A percentile compares a stretch with the other conserved stretches of the same genome.
phyloP scores from a whole-genome alignment of 2,797 vertebrate genomes.

The Tokudaia muenninki region DNA sequence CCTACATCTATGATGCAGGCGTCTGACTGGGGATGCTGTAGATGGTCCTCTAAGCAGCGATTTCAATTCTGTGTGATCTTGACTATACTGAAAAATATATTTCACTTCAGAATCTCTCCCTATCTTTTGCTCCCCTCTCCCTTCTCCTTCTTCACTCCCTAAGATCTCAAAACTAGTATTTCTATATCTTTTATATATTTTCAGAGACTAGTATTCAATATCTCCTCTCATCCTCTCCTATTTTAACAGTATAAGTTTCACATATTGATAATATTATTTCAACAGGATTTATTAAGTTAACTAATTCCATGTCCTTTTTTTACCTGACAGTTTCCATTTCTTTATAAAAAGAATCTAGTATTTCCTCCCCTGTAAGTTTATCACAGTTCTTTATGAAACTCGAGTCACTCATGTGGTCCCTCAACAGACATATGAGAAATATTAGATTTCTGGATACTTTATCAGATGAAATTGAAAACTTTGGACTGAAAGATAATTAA shows the following conservation, averaged over 20 bases:
- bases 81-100: too few relatives aligned
- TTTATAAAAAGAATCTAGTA: background rate
- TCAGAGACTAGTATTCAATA: background rate
- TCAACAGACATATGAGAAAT: background rate
- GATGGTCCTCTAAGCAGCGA: background rate
- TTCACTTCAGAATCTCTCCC: background rate
- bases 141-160: background rate
- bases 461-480: background rate
- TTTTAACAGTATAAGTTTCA: background rate
- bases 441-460: background rate
- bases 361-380: background rate
- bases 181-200: background rate
- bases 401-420: background rate
- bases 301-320: background rate
- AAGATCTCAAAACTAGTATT: background rate
- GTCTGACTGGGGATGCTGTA: accelerated
- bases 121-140: background rate
- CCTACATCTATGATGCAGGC: too few relatives aligned
- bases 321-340: background rate
- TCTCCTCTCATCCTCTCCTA: too few relatives aligned
- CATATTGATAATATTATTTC: background rate
- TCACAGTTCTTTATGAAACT: background rate
- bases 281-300: background rate
- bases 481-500: background rate
- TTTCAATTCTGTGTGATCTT: background rate